phyloP scores from a whole-genome alignment of 2,888 invertebrate genomes.

The Lacanobia oleracea region DNA sequence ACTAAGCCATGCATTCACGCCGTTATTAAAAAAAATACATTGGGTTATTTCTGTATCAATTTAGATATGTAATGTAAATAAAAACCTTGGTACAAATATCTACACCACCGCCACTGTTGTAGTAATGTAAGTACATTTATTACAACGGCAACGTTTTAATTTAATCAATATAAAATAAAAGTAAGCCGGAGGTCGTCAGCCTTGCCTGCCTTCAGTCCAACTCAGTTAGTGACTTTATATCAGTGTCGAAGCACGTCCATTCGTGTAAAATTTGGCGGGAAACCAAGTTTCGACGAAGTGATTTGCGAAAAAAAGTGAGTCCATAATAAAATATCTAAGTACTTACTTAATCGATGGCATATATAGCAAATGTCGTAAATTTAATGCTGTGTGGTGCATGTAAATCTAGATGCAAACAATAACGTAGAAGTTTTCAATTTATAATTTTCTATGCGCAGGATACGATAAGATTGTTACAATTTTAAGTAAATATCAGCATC shows the following conservation, averaged over 20 bases:
- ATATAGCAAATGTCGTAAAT: background rate
- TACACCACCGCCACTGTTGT: background rate
- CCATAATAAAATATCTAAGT: background rate
- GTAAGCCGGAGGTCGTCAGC: slow-evolving; percentile 46
- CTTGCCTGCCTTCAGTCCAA: slow-evolving; percentile 28
- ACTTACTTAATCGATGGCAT: too few relatives aligned
- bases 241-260: slow-evolving; percentile 41
- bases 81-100: slow-evolving; percentile 8
- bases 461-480: background rate
- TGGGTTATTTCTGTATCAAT: too few relatives aligned
- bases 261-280: slow-evolving; percentile 48
- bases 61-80: too few relatives aligned
- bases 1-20: too few relatives aligned
- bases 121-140: background rate
- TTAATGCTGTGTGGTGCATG: background rate
- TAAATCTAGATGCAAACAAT: background rate
- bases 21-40: too few relatives aligned
- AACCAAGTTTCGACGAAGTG: slow-evolving; percentile 32
- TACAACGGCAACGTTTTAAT: slow-evolving; percentile 31
- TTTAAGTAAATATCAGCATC: background rate
- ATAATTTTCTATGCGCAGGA: background rate
- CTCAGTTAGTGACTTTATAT: slow-evolving; percentile 44
- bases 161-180: slow-evolving; percentile 44
- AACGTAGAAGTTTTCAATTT: slow-evolving; percentile 1
- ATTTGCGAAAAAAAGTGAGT: slow-evolving; percentile 31